Evolutionary conservation across 2,888 invertebrate genomes (phyloP).

Genomic region (Zygothrica quintamaculata): DNA sequence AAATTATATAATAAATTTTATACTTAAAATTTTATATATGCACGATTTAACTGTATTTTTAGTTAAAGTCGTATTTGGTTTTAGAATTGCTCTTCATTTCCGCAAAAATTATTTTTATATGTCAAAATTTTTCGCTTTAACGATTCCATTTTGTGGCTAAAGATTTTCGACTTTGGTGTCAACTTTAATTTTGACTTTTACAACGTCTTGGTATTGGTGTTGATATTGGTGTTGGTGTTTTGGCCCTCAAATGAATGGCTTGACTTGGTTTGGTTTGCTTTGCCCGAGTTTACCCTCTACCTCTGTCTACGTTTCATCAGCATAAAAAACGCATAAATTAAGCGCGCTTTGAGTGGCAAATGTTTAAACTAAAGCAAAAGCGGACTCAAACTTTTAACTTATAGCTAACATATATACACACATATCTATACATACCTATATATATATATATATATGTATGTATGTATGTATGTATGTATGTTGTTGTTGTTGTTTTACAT

Average conservation of each 20-base stretch:
- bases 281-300: slow-evolving; percentile 21
- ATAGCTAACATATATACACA: no score
- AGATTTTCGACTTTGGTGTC: slow-evolving; percentile 1
- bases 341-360: slow-evolving; percentile 72
- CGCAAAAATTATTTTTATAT: not conserved
- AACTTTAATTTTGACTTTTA: slow-evolving; percentile 12
- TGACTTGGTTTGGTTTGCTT: slow-evolving; percentile 15
- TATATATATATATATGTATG: no score
- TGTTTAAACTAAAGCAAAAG: slow-evolving; percentile 72
- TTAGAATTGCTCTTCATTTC: not conserved
- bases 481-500: slow-evolving; percentile 7
- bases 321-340: slow-evolving; percentile 84
- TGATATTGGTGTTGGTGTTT: slow-evolving; percentile 1
- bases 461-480: slow-evolving; percentile 25
- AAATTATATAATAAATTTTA: no score
- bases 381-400: slow-evolving; percentile 31
- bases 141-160: slow-evolving; percentile 36
- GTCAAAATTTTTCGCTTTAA: slow-evolving; percentile 26
- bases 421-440: no score
- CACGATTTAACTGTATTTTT: no score
- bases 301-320: slow-evolving; percentile 76
- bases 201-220: slow-evolving; percentile 13
- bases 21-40: no score
- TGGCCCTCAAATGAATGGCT: slow-evolving; percentile 38
- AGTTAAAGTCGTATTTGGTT: no score